Evolutionary conservation across 2,888 invertebrate genomes (phyloP), one percentile per base, ranked within the genome.

Genomic region (Rhingia rostrata): DNA sequence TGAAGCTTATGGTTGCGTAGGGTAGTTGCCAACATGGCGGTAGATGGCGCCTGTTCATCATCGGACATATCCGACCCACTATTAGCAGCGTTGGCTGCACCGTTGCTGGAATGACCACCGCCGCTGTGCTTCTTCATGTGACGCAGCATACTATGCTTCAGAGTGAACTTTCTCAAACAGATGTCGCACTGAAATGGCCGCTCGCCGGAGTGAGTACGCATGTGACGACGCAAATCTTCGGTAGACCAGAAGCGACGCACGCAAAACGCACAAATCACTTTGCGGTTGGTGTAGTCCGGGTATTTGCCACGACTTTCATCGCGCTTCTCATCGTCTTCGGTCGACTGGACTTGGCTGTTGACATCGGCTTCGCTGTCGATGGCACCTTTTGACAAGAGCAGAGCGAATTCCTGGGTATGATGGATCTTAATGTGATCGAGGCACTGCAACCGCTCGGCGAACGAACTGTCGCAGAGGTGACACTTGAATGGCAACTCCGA

Each of bases 221-320:
- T 98, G 91, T 98, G 98, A 0, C 98, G 94, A 0, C 98, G 93
- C 4, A 98, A 92, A 91, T 98, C 98, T 90, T 98, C 98, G 0
- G 97, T 96, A 0, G 98, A 98, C 97, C 97, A 98, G 92, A 98
- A 98, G 56, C 97, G 95, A 82, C 98, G 95, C 90, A 97, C 94
- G 91, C 98, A 98, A 89, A 98, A 97, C 0, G 97, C 97, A 90
- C 98, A 97, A 73, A 97, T 96, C 5, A 96, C 97, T 93, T 97
- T 97, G 88, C 97, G 93, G 88, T 97, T 96, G 77, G 96, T 95
- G 88, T 97, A 97, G 90, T 97, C 97, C 0, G 96, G 96, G 90
- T 96, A 96, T 88, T 96, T 95, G 53, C 96, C 96, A 61, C 95
- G 94, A 82, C 95, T 95, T 87, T 94, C 94, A 86, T 93, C 92